Percentiles rank a stretch among this genome's conserved stretches.
These are phyloP conservation scores for Onychorhynchus coronatus DNA, from an alignment of 2,113 vertebrate genomes.

Conservation along the genomic window DNA sequence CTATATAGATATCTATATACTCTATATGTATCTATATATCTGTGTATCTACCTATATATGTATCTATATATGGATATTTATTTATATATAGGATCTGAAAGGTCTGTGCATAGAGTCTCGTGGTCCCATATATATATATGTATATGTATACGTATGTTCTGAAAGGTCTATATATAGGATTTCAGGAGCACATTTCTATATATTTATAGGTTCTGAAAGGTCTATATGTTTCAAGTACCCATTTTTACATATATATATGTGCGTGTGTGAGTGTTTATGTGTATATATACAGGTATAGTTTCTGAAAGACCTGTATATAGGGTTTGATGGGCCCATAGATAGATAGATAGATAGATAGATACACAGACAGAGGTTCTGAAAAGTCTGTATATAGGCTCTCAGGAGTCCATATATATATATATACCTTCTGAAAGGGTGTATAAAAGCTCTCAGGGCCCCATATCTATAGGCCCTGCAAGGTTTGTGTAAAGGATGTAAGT, in stretches of 20 bases:
- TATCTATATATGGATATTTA: too few relatives aligned
- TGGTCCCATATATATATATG: not conserved
- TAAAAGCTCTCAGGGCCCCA: not conserved
- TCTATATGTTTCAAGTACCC: rapidly evolving
- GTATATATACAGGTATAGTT: too few relatives aligned
- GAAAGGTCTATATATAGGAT: too few relatives aligned
- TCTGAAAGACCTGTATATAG: too few relatives aligned
- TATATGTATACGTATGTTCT: not conserved
- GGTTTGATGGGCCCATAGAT: not conserved
- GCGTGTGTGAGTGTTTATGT: too few relatives aligned
- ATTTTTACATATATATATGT: too few relatives aligned
- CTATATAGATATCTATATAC: too few relatives aligned
- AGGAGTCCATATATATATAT: too few relatives aligned
- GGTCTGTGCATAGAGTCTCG: not conserved
- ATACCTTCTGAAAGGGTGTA: not conserved
- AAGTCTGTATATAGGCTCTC: too few relatives aligned
- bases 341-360: too few relatives aligned
- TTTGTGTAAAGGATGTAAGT: not conserved
- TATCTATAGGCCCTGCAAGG: too few relatives aligned
- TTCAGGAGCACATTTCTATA: not conserved
- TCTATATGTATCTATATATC: not conserved
- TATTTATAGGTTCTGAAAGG: not conserved
- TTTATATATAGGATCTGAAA: not conserved
- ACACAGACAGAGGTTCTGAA: not conserved
- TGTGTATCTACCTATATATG: too few relatives aligned